Evolutionary conservation across 2,113 vertebrate species (phyloP).

Genomic region (Platichthys flesus): DNA sequence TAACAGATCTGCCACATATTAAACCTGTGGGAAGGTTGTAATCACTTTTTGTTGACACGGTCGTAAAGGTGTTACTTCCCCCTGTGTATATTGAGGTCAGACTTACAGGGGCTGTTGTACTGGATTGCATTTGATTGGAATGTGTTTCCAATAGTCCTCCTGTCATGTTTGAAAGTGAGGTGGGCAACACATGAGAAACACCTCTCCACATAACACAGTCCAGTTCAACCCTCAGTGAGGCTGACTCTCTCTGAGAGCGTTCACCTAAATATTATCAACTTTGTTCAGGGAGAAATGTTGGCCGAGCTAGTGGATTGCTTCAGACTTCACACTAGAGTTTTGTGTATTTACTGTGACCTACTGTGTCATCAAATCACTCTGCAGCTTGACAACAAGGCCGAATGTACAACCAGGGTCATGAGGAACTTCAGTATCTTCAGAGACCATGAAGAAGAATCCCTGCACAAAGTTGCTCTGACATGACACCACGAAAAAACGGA

Average conservation of each 20-base stretch:
- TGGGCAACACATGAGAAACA: not conserved
- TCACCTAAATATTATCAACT: not conserved
- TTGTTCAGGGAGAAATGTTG: not conserved
- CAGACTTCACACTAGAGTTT: not conserved
- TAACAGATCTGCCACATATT: not conserved
- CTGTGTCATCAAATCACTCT: not conserved
- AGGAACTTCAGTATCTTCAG: not conserved
- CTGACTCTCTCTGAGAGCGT: no score
- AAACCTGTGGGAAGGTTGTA: not conserved
- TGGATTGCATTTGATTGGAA: not conserved
- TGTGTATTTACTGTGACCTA: not conserved
- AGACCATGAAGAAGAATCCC: not conserved
- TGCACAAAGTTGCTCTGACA: not conserved
- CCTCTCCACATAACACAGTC: not conserved
- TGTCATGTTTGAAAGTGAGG: slow-evolving; percentile 1
- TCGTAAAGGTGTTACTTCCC: not conserved
- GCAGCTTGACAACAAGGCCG: not conserved
- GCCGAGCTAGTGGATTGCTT: not conserved
- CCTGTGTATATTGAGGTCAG: not conserved
- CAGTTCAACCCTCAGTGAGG: not conserved
- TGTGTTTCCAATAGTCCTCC: slow-evolving; percentile 14
- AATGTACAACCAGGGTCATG: not conserved
- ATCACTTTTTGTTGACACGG: not conserved
- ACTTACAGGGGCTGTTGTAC: no score
- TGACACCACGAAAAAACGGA: not conserved